These are phyloP conservation scores for Ptychadena robeensis DNA, from an alignment of 2,797 vertebrate species.

Conservation along the genomic window DNA sequence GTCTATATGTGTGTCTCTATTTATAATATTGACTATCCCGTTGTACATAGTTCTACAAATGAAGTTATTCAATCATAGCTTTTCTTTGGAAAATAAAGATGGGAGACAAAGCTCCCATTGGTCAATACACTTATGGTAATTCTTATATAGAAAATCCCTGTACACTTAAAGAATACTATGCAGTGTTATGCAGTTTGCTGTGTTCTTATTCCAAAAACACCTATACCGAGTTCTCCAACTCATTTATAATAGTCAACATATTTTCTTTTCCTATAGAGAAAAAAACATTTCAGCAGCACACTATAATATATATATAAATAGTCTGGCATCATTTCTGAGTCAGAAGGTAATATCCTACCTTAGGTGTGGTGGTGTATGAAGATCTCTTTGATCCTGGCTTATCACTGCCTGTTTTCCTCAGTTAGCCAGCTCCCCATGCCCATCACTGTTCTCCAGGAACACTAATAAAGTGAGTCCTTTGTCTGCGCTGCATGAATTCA, in stretches of 20 bases:
- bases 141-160: background rate
- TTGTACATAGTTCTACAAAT: background rate
- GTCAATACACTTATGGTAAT: background rate
- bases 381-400: slow-evolving; percentile 50
- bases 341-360: slow-evolving; percentile 38
- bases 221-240: background rate
- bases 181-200: background rate
- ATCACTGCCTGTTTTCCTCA: slow-evolving; percentile 44
- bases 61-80: background rate
- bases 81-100: background rate
- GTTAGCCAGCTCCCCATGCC: slow-evolving; percentile 59
- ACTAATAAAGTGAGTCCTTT: slow-evolving; percentile 62
- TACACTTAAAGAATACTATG: background rate
- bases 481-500: slow-evolving; percentile 65
- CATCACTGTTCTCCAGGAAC: slow-evolving; percentile 54
- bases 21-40: background rate
- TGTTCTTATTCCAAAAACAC: background rate
- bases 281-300: background rate
- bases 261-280: background rate
- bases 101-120: background rate
- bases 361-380: background rate
- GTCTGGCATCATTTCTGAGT: background rate
- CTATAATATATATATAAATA: too few relatives aligned
- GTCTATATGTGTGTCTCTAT: background rate
- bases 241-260: background rate